These are phyloP conservation scores for Pseudobourletiella spinata DNA, from an alignment of 1,140 invertebrate species.

Conservation along the genomic window DNA sequence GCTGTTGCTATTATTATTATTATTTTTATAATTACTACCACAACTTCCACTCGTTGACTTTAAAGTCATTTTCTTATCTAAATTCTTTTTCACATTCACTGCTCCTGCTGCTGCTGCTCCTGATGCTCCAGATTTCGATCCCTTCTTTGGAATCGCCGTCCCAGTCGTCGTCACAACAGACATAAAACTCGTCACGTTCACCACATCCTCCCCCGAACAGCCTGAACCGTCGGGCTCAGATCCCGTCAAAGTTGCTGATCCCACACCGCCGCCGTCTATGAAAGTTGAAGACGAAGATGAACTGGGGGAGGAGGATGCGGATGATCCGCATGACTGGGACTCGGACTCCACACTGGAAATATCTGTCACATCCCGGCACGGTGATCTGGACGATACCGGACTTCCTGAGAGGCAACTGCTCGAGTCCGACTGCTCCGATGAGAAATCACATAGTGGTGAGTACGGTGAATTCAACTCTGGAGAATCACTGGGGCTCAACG, in stretches of 20 bases:
- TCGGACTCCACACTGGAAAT: background rate
- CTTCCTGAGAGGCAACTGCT: conserved; percentile 3
- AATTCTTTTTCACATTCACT: background rate
- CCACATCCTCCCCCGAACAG: background rate
- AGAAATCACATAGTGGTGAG: conserved; percentile 22
- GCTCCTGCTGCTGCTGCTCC: background rate
- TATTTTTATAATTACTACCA: background rate
- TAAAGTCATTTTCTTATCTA: background rate
- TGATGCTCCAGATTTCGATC: conserved; percentile 15
- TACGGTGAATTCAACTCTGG: conserved; percentile 70
- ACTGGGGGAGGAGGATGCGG: conserved; percentile 44
- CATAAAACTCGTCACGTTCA: conserved; percentile 19
- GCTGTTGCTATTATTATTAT: background rate
- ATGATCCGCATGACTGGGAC: too few relatives aligned
- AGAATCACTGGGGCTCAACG: conserved; percentile 60
- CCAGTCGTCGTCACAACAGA: too few relatives aligned
- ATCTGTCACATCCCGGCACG: background rate
- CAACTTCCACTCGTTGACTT: background rate
- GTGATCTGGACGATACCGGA: background rate
- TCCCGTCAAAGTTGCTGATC: too few relatives aligned
- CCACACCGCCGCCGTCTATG: conserved; percentile 15
- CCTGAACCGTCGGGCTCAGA: conserved; percentile 8
- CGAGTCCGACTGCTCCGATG: conserved; percentile 23
- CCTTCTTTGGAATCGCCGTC: too few relatives aligned
- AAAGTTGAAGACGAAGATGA: conserved; percentile 11